These are phyloP conservation scores for Saturnia pavonia DNA, from an alignment of 2,888 invertebrate species.

Conservation along the genomic window DNA sequence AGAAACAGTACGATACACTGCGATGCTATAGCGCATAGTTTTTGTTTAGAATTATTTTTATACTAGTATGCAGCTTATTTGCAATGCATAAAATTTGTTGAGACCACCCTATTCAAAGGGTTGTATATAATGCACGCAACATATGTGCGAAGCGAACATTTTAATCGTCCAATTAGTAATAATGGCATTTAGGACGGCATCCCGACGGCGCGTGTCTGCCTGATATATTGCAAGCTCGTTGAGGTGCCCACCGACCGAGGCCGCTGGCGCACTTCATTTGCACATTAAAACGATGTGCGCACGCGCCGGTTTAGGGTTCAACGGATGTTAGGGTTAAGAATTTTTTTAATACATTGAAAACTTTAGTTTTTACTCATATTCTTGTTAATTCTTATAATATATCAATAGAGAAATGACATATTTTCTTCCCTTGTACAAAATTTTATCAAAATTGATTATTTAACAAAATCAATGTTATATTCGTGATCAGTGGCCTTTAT, in stretches of 20 bases:
- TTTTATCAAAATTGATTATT: too few species aligned
- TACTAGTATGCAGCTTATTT: too few species aligned
- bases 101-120: not conserved
- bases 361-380: too few species aligned
- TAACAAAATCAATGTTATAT: too few species aligned
- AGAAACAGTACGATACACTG: too few species aligned
- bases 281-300: not conserved
- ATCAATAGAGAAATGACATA: too few species aligned
- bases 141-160: not conserved
- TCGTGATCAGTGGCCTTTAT: too few species aligned
- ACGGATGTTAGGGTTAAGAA: not conserved
- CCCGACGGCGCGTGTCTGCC: not conserved
- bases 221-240: not conserved
- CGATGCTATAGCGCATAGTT: too few species aligned
- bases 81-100: not conserved
- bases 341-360: not conserved
- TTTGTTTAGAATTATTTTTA: too few species aligned
- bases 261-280: not conserved
- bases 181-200: not conserved
- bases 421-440: too few species aligned
- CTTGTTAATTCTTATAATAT: too few species aligned
- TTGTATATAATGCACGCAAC: slow-evolving; percentile 1
- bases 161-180: slow-evolving; percentile 3
- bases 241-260: not conserved
- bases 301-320: slow-evolving; percentile 12